These are phyloP conservation scores for Megastigmus dorsalis DNA, from an alignment of 2,888 invertebrate genomes.

Conservation along the genomic window DNA sequence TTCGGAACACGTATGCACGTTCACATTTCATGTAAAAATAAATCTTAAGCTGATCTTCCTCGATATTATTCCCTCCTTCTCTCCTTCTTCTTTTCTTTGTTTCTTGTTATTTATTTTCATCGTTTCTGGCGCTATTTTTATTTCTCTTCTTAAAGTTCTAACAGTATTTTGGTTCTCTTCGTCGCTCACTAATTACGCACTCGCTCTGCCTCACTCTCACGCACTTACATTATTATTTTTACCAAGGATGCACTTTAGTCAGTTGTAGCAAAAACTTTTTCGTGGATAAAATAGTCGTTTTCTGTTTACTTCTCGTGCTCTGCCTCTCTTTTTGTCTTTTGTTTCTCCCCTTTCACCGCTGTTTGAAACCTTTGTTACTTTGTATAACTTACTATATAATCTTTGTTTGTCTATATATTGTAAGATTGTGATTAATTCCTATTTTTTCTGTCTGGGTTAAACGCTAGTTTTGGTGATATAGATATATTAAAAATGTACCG, in stretches of 20 bases:
- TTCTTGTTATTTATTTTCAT: conserved; percentile 47
- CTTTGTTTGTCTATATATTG: conserved; percentile 53
- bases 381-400: conserved; percentile 61
- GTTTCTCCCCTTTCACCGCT: conserved; percentile 48
- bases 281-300: conserved; percentile 72
- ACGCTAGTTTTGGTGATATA: conserved; percentile 39
- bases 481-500: conserved; percentile 60
- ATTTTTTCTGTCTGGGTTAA: conserved; percentile 54
- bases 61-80: no score
- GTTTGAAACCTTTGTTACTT: conserved; percentile 59
- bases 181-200: background rate
- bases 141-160: conserved; percentile 66
- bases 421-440: conserved; percentile 61
- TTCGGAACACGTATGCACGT: conserved; percentile 63
- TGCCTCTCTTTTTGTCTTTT: conserved; percentile 65
- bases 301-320: no score
- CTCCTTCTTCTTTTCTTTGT: no score
- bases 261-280: conserved; percentile 73
- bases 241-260: conserved; percentile 70
- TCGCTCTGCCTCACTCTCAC: background rate
- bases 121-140: conserved; percentile 64
- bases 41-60: conserved; percentile 72
- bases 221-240: conserved; percentile 55
- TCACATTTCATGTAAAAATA: conserved; percentile 72
- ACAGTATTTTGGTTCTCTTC: conserved; percentile 58